phyloP scores from a whole-genome alignment of 2,888 invertebrate species.

The Drosophila demipolita region DNA sequence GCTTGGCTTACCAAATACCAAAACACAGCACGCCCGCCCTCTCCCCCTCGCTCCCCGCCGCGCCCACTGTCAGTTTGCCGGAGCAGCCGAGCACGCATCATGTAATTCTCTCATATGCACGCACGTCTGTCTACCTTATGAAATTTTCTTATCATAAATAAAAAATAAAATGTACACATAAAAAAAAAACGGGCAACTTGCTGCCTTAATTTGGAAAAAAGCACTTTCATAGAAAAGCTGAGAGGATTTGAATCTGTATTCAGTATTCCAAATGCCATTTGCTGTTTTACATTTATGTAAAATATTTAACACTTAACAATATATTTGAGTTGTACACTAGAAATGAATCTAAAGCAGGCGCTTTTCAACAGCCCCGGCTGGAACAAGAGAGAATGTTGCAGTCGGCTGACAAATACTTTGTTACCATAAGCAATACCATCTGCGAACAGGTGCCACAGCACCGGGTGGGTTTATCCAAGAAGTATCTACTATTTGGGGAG shows the following conservation, averaged over 20 bases:
- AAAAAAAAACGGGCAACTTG: neutral
- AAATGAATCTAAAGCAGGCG: neutral
- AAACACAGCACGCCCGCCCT: neutral
- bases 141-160: constrained; percentile 47
- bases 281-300: neutral
- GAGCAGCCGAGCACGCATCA: constrained; percentile 39
- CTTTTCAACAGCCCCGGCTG: neutral
- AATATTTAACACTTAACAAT: neutral
- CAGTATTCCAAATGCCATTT: neutral
- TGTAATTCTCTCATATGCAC: constrained; percentile 49
- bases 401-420: neutral
- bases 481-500: neutral
- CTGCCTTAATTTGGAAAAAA: constrained; percentile 1
- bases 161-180: constrained; percentile 17
- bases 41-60: neutral
- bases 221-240: constrained; percentile 12
- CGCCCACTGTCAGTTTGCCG: neutral
- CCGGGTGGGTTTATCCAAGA: neutral
- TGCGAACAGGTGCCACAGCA: neutral
- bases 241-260: neutral
- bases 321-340: neutral
- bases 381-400: neutral
- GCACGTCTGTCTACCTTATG: constrained; percentile 50
- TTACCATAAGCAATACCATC: neutral
- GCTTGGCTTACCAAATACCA: constrained; percentile 7